Conservation (phyloP, 2,888 invertebrate genomes). For the Drosophila kanekoi region DNA sequence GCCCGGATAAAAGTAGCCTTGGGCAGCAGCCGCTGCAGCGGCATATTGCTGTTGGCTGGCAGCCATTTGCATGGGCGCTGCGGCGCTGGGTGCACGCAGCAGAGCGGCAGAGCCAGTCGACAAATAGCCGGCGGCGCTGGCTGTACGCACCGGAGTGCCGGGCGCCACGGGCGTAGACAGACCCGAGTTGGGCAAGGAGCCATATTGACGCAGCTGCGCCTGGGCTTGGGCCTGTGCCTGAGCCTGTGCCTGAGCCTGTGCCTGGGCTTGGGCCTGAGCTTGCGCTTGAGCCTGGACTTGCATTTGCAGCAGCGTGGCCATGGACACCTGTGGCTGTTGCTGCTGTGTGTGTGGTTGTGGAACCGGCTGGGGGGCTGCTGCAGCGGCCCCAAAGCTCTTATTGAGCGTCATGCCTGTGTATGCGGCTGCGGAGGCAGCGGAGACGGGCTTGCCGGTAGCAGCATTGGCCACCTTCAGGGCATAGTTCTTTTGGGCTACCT, state of each 20-base stretch:
- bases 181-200: slow-evolving; percentile 66
- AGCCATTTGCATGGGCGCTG: slow-evolving; percentile 62
- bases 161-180: slow-evolving; percentile 66
- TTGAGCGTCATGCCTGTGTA: slow-evolving; percentile 90
- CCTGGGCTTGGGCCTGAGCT: slow-evolving; percentile 40
- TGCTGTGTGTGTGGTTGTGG: slow-evolving; percentile 58
- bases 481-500: slow-evolving; percentile 93
- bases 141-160: slow-evolving; percentile 65
- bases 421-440: slow-evolving; percentile 85
- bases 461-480: slow-evolving; percentile 88
- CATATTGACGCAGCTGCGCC: slow-evolving; percentile 62
- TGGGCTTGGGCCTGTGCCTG: slow-evolving; percentile 49
- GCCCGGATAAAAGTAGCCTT: slow-evolving; percentile 85
- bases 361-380: slow-evolving; percentile 55
- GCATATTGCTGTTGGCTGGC: slow-evolving; percentile 54
- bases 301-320: slow-evolving; percentile 66
- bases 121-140: slow-evolving; percentile 63
- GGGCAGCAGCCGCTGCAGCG: slow-evolving; percentile 74
- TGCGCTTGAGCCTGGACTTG: slow-evolving; percentile 56
- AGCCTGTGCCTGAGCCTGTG: slow-evolving; percentile 48
- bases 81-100: slow-evolving; percentile 54
- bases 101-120: slow-evolving; percentile 48
- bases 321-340: slow-evolving; percentile 49
- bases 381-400: slow-evolving; percentile 84
- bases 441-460: slow-evolving; percentile 36